Percentiles rank a stretch among this genome's conserved stretches.
Conservation (phyloP, 1,140 invertebrate genomes). For the Catajapyx aquilonaris region DNA sequence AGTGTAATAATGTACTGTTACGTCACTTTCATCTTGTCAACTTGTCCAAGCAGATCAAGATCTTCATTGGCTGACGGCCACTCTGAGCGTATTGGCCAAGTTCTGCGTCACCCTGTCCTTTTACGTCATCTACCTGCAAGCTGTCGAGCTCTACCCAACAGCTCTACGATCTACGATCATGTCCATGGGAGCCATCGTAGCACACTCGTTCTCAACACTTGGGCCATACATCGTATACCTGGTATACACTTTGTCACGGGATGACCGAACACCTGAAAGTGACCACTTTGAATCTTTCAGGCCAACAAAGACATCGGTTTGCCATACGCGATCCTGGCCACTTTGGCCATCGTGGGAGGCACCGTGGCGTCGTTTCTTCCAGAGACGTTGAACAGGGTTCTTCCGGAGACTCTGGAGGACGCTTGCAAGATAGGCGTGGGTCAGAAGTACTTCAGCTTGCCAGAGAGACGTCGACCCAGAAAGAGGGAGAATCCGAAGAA, state of each 20-base stretch:
- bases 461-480: too few relatives aligned
- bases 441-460: conserved; percentile 18
- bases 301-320: conserved; percentile 9
- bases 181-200: conserved; percentile 33
- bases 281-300: neutral
- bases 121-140: conserved; percentile 36
- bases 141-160: conserved; percentile 45
- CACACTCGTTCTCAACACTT: conserved; percentile 25
- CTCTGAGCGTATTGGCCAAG: conserved; percentile 31
- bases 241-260: conserved; percentile 16
- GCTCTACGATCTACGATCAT: conserved; percentile 38
- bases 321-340: conserved; percentile 15
- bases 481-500: too few relatives aligned
- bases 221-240: conserved; percentile 27
- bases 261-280: neutral
- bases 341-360: conserved; percentile 14
- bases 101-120: conserved; percentile 36
- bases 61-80: conserved; percentile 20
- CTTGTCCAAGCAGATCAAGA: conserved; percentile 19
- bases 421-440: conserved; percentile 19
- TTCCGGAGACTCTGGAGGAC: conserved; percentile 19
- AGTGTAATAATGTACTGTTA: too few relatives aligned
- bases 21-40: too few relatives aligned
- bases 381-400: conserved; percentile 17
- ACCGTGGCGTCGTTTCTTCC: conserved; percentile 17